Base-by-base conservation (phyloP, 1,140 invertebrate species). In the Lutraria rhynchaena region DNA sequence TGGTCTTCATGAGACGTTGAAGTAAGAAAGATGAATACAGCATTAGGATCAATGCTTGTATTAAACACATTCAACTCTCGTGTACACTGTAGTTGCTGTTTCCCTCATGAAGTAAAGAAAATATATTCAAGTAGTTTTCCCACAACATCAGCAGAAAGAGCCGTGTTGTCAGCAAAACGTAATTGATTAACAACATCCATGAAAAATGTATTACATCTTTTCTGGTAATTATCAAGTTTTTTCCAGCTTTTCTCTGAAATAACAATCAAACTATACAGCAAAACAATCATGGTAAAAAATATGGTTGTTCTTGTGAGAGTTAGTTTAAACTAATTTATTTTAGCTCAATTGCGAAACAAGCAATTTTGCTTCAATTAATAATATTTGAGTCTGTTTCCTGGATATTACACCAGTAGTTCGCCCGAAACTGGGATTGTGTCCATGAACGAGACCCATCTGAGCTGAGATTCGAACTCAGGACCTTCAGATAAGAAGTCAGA, bases 21-120 rank as follows among this genome's bases (percentile, higher is more conserved):
- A 91, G 82, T 17, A 91, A 73, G 60, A 90, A 89, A 9, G 86
- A 89, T 80, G 15, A 90, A 82, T 13, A 91, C 89, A 13, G 90
- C 89, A 15, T 86, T 87, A n/a, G 89, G 87, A 75, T 91, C 90
- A 51, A 90, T 85, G 15, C 82, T 65, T 57, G 87, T 85, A 57
- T 86, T 81, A 74, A 88, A 87, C 49, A 90, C 60, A 37, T 82
- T 85, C 81, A 88, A 46, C 41, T 86, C 65, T 55, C 87, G 86
- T 19, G 86, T 88, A 75, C 31, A 51, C 53, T 80, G 37, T n/a
- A n/a, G n/a, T n/a, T n/a, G n/a, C 22, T 35, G 27, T 33, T 37
- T n/a, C 29, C 58, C 1, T 41, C 65, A 41, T 61, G 73, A 55
- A 46, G 60, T 70, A n/a, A 60, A 69, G 27, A 83, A 86, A 49